Base-by-base conservation (phyloP, 2,113 vertebrate species). In the Cercocebus atys region DNA sequence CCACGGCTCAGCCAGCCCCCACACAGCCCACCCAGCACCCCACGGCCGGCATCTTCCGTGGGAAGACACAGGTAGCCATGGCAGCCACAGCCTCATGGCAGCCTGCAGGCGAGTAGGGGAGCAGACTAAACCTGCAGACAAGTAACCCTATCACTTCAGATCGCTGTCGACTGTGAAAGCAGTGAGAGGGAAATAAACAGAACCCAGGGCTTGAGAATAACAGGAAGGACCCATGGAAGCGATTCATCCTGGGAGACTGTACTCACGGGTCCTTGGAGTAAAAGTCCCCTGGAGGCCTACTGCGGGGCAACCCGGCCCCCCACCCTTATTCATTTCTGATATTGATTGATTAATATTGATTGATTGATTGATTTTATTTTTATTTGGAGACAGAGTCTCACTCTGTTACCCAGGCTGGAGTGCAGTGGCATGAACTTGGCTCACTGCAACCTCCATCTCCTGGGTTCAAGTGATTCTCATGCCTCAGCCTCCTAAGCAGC, bases 181-280 rank as follows among this genome's bases (percentile, higher is more conserved):
- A 55, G 59, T 73, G 13, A 55, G 43, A 47, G 50, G 32, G 11
- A 68, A 80, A 47, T 9, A 18, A 45, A 14, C 3, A 88, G 43
- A 40, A 88, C 35, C 8, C 57, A 47, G 45, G 35, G 50, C 27
- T 88, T 1, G 10, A n/a, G 18, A 84, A 18, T 68, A 38, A 13
- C 17, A 38, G 55, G 38, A 75, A 50, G 68, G 47, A 7, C 30
- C 38, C 8, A 0, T 7, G 20, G 40, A 90, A 72, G 23, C 14
- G 5, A 2, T 50, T 79, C 72, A 40, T 43, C 88, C 72, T 1
- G 3, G 5, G 14, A 73, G 38, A 40, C 8, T 38, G 12, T 5
- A 1, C 6, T 0, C 38, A 5, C 5, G 13, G n/a, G 14, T 40
- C 55, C 0, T 0, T 38, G 45, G 16, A 59, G 50, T 35, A 38